Conservation (phyloP, 2,113 vertebrate genomes). For the Plecotus auritus region DNA sequence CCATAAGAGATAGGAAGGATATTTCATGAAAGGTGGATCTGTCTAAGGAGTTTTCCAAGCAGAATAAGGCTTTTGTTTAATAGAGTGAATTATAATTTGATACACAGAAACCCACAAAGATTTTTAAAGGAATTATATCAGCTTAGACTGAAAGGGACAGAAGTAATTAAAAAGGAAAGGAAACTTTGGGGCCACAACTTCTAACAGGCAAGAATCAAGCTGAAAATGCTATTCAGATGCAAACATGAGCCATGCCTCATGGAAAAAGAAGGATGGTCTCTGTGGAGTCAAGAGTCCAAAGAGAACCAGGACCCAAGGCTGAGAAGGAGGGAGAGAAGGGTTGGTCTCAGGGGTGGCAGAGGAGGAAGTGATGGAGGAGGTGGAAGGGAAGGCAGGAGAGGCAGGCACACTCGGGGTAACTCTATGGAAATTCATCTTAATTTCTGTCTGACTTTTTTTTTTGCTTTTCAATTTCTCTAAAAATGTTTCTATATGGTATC, state of each 20-base stretch:
- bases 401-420: neutral
- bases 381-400: neutral
- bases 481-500: neutral
- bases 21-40: neutral
- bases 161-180: neutral
- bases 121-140: neutral
- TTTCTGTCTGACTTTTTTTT: neutral
- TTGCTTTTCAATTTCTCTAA: neutral
- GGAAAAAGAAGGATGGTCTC: neutral
- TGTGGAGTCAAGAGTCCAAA: neutral
- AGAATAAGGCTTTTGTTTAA: neutral
- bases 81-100: neutral
- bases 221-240: neutral
- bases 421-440: neutral
- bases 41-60: neutral
- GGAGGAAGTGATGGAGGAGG: neutral
- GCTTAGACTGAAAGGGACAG: neutral
- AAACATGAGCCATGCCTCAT: neutral
- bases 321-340: neutral
- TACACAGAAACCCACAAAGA: neutral
- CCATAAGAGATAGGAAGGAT: neutral
- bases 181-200: neutral
- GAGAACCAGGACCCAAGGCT: neutral
- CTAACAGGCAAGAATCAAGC: neutral
- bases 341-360: neutral